phyloP scores from a whole-genome alignment of 2,113 vertebrate genomes.

The Xiphophorus maculatus region DNA sequence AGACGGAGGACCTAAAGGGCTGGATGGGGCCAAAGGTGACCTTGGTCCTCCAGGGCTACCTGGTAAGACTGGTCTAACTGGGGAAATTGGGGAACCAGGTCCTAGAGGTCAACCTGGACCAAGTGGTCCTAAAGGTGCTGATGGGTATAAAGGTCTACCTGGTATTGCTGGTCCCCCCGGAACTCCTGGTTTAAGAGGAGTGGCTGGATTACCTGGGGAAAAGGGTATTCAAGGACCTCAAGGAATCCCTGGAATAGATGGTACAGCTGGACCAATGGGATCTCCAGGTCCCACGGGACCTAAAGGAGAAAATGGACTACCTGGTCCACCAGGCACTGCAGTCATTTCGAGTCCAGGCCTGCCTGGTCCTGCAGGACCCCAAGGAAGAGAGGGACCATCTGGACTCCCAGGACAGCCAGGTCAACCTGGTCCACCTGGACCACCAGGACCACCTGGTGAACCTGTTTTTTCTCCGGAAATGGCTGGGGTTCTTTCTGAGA shows the following conservation, averaged over 20 bases:
- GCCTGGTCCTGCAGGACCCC: constrained; percentile 86
- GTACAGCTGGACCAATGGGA: constrained; percentile 88
- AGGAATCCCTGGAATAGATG: constrained; percentile 91
- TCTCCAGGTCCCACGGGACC: constrained; percentile 85
- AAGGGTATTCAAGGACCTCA: constrained; percentile 89
- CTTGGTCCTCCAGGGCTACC: constrained; percentile 87
- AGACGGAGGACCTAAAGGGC: constrained; percentile 85
- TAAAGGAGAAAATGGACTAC: constrained; percentile 88
- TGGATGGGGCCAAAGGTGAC: constrained; percentile 86
- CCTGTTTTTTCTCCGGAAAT: constrained; percentile 82
- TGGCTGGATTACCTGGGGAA: constrained; percentile 85
- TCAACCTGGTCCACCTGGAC: constrained; percentile 87
- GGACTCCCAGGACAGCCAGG: constrained; percentile 86
- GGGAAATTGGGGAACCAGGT: constrained; percentile 89
- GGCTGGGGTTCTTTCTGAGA: constrained; percentile 89
- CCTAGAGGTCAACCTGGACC: constrained; percentile 87
- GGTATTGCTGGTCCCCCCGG: constrained; percentile 85
- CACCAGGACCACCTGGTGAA: constrained; percentile 87
- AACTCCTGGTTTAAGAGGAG: constrained; percentile 86
- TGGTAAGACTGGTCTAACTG: constrained; percentile 90
- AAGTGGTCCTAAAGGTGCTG: constrained; percentile 89
- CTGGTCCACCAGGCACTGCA: constrained; percentile 85
- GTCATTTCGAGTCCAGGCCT: constrained; percentile 85
- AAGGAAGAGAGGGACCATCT: constrained; percentile 85
- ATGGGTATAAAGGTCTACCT: constrained; percentile 87